Percentiles rank a stretch among this genome's conserved stretches.
These are phyloP conservation scores for Cynaeus angustus DNA, from an alignment of 2,888 invertebrate species.

Conservation along the genomic window DNA sequence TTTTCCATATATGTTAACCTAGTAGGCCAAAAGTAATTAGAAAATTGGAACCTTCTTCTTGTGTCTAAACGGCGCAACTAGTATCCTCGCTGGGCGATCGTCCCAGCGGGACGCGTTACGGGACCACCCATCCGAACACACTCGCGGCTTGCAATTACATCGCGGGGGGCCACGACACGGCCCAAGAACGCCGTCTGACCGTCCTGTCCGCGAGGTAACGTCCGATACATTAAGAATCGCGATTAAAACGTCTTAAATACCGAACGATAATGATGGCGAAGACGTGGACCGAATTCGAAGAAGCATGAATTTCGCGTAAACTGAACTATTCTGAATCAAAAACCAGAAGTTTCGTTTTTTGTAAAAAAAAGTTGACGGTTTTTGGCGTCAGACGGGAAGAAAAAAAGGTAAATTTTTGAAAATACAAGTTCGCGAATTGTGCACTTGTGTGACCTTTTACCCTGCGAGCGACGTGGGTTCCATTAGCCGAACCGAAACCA, in stretches of 20 bases:
- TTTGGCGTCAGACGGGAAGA: no score
- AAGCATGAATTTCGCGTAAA: no score
- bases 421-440: no score
- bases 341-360: no score
- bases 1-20: no score
- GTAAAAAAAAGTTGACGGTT: no score
- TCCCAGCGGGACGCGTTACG: constrained; percentile 44
- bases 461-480: no score
- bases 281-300: constrained; percentile 34
- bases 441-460: no score
- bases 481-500: no score
- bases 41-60: constrained; percentile 1
- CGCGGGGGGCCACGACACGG: constrained; percentile 58
- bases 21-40: constrained; percentile 6
- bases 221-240: constrained; percentile 56
- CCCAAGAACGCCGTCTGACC: constrained; percentile 40
- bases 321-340: no score
- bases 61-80: not conserved
- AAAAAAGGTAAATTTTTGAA: no score
- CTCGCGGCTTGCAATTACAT: constrained; percentile 63
- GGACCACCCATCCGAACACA: constrained; percentile 66
- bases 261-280: constrained; percentile 54
- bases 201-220: constrained; percentile 43
- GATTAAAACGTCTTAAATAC: constrained; percentile 60
- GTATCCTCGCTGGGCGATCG: constrained; percentile 33